phyloP scores from a whole-genome alignment of 37 sponge, comb jelly and placozoan genomes.

The Cliona cf. orientalis region DNA sequence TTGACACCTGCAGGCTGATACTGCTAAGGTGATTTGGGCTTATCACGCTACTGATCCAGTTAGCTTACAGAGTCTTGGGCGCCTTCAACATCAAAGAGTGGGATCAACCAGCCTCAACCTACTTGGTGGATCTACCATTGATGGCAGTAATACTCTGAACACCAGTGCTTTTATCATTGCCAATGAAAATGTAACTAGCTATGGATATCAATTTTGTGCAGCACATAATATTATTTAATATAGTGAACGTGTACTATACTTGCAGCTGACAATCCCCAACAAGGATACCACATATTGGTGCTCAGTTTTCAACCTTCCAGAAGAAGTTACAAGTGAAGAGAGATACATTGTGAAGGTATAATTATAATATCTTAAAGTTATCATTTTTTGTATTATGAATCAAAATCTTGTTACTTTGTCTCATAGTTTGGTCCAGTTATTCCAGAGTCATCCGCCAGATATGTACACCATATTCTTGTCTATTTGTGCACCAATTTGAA shows the following conservation, averaged over 20 bases:
- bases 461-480: conserved; percentile 71
- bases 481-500: conserved; percentile 49
- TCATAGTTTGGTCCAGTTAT: conserved; percentile 19
- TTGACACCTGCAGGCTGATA: conserved; percentile 29
- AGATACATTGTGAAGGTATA: conserved; percentile 7
- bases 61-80: background rate
- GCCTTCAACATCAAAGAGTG: background rate
- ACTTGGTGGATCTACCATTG: conserved; percentile 17
- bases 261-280: conserved; percentile 15
- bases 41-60: conserved; percentile 1
- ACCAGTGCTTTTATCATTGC: background rate
- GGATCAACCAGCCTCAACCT: conserved; percentile 23
- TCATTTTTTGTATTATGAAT: background rate
- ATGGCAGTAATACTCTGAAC: background rate
- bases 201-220: too few species aligned
- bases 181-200: background rate
- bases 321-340: conserved; percentile 6
- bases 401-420: background rate
- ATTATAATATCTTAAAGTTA: too few species aligned
- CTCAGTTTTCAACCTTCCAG: background rate
- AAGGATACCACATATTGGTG: conserved; percentile 40
- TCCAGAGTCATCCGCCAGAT: background rate
- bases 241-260: too few species aligned
- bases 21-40: conserved; percentile 14
- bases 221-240: background rate